Evolutionary conservation across 2,113 vertebrate species (phyloP).

Genomic region (Actinemys pallida): DNA sequence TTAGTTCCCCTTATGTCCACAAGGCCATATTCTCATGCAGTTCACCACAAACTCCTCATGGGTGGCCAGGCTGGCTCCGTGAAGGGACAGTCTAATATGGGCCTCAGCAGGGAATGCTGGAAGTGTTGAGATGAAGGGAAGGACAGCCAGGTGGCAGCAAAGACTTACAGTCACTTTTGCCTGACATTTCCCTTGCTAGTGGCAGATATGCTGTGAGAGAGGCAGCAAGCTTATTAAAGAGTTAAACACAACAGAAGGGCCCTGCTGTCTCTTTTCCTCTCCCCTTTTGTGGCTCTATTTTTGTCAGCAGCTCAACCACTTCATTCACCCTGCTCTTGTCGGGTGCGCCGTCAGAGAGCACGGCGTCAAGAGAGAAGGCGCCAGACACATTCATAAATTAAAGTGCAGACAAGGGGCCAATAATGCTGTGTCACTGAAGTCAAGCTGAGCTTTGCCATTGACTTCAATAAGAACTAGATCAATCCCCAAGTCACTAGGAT

Average conservation of each 20-base stretch:
- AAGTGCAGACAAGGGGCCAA: neutral
- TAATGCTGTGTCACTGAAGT: neutral
- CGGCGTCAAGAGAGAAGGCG: neutral
- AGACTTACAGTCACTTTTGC: neutral
- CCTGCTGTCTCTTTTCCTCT: neutral
- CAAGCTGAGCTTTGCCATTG: neutral
- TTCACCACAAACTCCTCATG: neutral
- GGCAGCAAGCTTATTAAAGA: neutral
- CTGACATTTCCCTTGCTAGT: neutral
- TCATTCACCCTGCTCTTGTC: neutral
- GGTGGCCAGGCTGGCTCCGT: neutral
- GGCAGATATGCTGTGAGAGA: neutral
- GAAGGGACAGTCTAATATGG: neutral
- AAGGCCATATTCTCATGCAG: neutral
- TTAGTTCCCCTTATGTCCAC: neutral
- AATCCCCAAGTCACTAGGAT: neutral
- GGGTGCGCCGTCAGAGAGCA: neutral
- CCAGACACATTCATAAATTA: neutral
- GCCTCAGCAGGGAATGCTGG: neutral
- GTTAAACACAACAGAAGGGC: neutral
- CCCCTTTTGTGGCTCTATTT: neutral
- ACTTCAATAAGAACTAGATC: neutral
- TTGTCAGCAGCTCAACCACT: neutral
- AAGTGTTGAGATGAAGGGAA: neutral
- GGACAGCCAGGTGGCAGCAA: slow-evolving; percentile 65